A percentile compares a stretch with the other conserved stretches of the same genome.
Conservation (phyloP, 1,140 invertebrate species). For the Hyles euphorbiae region DNA sequence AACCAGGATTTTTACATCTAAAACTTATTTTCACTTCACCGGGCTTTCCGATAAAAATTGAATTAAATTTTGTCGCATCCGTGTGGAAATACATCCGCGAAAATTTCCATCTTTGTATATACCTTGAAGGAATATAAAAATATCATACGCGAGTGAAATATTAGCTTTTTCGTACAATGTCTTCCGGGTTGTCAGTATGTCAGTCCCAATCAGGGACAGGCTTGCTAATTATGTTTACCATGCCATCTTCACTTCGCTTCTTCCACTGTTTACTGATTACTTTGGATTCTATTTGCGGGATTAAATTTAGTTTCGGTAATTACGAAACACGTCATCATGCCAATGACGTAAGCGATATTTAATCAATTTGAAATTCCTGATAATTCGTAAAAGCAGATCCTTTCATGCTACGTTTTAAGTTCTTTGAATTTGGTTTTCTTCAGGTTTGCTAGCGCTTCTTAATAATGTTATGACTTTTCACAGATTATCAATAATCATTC, state of each 20-base stretch:
- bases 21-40: conserved; percentile 15
- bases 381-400: too few species aligned
- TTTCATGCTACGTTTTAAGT: too few species aligned
- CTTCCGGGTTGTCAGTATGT: conserved; percentile 34
- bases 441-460: too few species aligned
- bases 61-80: conserved; percentile 12
- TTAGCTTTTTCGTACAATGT: conserved; percentile 40
- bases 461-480: too few species aligned
- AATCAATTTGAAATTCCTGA: too few species aligned
- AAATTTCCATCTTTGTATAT: conserved; percentile 6
- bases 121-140: conserved; percentile 4
- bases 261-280: too few species aligned
- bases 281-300: too few species aligned
- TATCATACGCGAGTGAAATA: conserved; percentile 31
- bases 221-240: conserved; percentile 53
- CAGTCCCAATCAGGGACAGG: conserved; percentile 45
- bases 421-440: too few species aligned
- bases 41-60: conserved; percentile 17
- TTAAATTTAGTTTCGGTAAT: too few species aligned
- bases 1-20: conserved; percentile 16
- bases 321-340: too few species aligned
- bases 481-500: too few species aligned
- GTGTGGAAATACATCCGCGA: neutral
- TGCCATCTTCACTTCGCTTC: conserved; percentile 28
- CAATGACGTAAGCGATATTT: too few species aligned